Percentiles rank a stretch among this genome's conserved stretches.
Conservation (phyloP, 2,797 vertebrate genomes). For the Cheirogaleus major region DNA sequence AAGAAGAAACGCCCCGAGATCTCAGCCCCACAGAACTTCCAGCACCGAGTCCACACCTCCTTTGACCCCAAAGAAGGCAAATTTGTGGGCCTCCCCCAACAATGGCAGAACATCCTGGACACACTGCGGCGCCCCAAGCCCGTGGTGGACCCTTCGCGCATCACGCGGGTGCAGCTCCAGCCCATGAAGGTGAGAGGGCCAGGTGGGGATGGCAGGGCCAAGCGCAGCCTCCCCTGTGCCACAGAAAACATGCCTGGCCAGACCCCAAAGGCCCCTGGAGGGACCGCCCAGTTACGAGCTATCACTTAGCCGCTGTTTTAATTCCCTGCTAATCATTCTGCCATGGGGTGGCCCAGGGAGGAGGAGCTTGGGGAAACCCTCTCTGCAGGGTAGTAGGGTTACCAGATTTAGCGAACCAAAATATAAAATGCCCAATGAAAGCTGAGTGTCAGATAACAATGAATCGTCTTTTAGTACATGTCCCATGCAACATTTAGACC, state of each 20-base stretch:
- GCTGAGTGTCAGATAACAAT: not conserved
- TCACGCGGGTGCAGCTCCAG: conserved; percentile 96
- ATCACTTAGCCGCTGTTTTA: not conserved
- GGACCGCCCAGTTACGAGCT: not conserved
- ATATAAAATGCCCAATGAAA: not conserved
- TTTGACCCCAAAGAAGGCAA: conserved; percentile 96
- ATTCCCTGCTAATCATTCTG: not conserved
- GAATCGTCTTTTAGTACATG: not conserved
- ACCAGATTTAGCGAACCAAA: conserved; percentile 8
- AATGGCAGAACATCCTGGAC: conserved; percentile 99
- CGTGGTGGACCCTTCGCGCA: conserved; percentile 97
- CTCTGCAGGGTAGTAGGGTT: not conserved
- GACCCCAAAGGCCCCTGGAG: not conserved
- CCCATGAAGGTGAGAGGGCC: conserved; percentile 95
- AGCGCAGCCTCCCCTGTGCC: not conserved
- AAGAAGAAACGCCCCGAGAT: conserved; percentile 99
- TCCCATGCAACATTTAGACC: not conserved
- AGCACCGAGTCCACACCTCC: conserved; percentile 98
- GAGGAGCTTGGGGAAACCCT: not conserved
- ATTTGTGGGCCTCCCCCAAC: conserved; percentile 96
- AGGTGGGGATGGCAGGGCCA: rapidly evolving
- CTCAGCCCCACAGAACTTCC: conserved; percentile 97
- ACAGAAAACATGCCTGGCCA: not conserved
- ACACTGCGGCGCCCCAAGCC: conserved; percentile 96
- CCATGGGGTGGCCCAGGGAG: not conserved